These are phyloP conservation scores for Propithecus coquereli DNA, from an alignment of 2,113 vertebrate species.

Conservation along the genomic window DNA sequence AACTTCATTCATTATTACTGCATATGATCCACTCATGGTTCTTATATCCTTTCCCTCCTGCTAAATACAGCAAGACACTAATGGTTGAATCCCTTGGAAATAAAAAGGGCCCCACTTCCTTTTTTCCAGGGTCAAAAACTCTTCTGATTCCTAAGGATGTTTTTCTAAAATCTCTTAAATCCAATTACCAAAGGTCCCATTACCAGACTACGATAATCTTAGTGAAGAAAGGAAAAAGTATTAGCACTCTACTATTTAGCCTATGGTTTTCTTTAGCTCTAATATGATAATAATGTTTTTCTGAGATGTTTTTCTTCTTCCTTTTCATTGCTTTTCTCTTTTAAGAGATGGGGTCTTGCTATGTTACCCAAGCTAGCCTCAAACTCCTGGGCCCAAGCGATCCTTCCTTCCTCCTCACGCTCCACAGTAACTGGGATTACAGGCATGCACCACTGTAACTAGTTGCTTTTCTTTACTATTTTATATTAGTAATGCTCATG, in stretches of 20 bases:
- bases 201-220: background rate
- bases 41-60: background rate
- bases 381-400: too few species aligned
- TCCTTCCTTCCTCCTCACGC: too few species aligned
- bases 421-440: too few species aligned
- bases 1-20: background rate
- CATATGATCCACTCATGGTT: background rate
- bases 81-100: background rate
- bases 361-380: too few species aligned
- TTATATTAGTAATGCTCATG: background rate
- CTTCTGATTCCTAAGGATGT: background rate
- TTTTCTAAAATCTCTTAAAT: slow-evolving; percentile 36
- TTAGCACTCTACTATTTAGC: background rate
- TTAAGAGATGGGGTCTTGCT: too few species aligned
- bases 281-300: background rate
- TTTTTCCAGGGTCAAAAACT: background rate
- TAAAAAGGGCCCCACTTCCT: background rate
- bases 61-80: background rate
- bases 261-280: background rate
- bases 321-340: background rate
- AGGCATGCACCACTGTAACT: too few species aligned
- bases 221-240: background rate
- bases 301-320: background rate
- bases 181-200: background rate
- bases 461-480: background rate